phyloP scores from a whole-genome alignment of 2,797 vertebrate genomes.

The Sphaeramia orbicularis region DNA sequence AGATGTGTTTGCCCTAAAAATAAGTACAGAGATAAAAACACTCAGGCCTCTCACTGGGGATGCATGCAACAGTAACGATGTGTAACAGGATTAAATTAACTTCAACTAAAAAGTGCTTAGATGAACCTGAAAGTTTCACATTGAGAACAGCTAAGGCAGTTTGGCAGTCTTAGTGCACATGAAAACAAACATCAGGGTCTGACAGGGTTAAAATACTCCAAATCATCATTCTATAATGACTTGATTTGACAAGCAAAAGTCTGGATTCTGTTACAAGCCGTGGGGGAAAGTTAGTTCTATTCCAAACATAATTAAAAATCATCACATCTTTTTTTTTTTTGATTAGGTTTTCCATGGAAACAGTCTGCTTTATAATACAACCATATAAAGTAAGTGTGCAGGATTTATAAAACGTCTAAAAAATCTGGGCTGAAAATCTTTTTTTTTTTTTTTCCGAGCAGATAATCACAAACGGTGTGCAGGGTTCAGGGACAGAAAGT shows the following conservation, averaged over 20 bases:
- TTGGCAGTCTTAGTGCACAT: constrained; percentile 58
- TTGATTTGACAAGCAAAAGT: constrained; percentile 4
- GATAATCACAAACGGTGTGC: background rate
- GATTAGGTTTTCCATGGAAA: constrained; percentile 1
- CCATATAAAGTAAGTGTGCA: constrained; percentile 26
- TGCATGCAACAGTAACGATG: constrained; percentile 76
- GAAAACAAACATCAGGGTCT: constrained; percentile 16
- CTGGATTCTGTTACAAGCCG: constrained; percentile 3
- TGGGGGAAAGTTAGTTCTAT: constrained; percentile 13
- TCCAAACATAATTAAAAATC: constrained; percentile 2
- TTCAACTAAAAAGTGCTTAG: constrained; percentile 64
- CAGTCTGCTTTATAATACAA: constrained; percentile 31
- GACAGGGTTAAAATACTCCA: constrained; percentile 11
- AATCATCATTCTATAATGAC: constrained; percentile 19
- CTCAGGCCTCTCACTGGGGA: constrained; percentile 39
- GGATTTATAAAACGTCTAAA: constrained; percentile 41
- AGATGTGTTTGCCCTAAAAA: constrained; percentile 26
- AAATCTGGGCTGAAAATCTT: constrained; percentile 18
- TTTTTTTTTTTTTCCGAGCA: constrained; percentile 1
- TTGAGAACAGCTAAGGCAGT: constrained; percentile 70
- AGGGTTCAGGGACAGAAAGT: constrained; percentile 20
- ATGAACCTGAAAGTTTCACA: constrained; percentile 61
- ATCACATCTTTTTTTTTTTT: too few species aligned
- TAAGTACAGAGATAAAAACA: constrained; percentile 51
- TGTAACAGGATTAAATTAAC: constrained; percentile 37